Base-by-base conservation (phyloP, 2,113 vertebrate species). In the Lynx canadensis region DNA sequence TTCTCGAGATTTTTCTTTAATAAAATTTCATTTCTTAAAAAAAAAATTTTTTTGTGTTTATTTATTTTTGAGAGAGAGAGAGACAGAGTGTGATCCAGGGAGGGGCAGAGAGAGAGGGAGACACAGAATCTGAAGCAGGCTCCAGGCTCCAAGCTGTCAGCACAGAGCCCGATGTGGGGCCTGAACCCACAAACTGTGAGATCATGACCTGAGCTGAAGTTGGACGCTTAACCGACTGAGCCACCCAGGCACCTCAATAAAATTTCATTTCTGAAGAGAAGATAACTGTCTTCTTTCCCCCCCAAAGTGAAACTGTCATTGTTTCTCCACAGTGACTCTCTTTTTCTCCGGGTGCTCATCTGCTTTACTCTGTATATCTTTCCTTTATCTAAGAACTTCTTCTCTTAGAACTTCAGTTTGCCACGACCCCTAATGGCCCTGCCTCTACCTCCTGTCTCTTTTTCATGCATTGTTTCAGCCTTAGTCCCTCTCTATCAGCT, bases 261-360 rank as follows among this genome's bases (percentile, higher is more conserved):
- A 57, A 88, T 41, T 79, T 89, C 21, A 38, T 74, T 92, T 92
- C 60, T 94, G 81, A 48, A 60, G 81, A 85, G 91, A 90, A 29
- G 5, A 21, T 45, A 19, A 41, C 50, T 96, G 23, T 66, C 41
- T n/a, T 94, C 50, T 66, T 66, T 73, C 41, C 48, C 68, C 16
- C 66, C 57, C 50, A 36, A 45, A 66, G 36, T 73, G n/a, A 71
- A 29, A 38, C 21, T 91, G 18, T 73, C 21, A n/a, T 57, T 55
- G 10, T 74, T 11, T 41, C 16, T 91, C 38, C 33, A 3, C 10
- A 23, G 74, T 45, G 21, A 92, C 11, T 41, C 19, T 78, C 52
- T 76, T 57, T 94, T 5, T 69, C 83, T 66, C 25, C 12, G 7
- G 21, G 33, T 65, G 10, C 38, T 78, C 45, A 87, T 94, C 36